phyloP scores from a whole-genome alignment of 2,888 invertebrate genomes.

The Drosophila mayaguana region DNA sequence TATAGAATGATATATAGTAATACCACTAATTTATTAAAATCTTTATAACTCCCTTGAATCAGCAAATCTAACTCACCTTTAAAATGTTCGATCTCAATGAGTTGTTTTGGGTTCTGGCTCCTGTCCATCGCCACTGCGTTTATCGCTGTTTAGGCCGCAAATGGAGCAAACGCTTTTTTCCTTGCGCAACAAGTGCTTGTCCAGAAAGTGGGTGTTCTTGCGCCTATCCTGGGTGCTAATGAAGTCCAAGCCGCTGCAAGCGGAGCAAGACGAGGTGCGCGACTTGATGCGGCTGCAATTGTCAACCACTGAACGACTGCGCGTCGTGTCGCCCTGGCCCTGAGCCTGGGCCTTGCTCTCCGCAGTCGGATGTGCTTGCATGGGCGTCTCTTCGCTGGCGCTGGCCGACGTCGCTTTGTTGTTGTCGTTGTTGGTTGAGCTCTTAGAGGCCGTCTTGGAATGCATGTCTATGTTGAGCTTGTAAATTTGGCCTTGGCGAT shows the following conservation, averaged over 20 bases:
- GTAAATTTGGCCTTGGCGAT: slow-evolving; percentile 19
- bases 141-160: slow-evolving; percentile 30
- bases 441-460: background rate
- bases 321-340: slow-evolving; percentile 31
- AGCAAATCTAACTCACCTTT: background rate
- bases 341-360: background rate
- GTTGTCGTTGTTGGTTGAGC: background rate
- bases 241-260: slow-evolving; percentile 3
- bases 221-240: background rate
- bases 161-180: slow-evolving; percentile 25
- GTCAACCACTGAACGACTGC: slow-evolving; percentile 13
- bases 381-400: background rate
- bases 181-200: background rate
- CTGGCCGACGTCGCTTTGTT: background rate
- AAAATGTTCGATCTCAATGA: background rate
- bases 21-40: too few species aligned
- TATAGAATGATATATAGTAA: too few species aligned
- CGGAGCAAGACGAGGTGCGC: slow-evolving; percentile 10
- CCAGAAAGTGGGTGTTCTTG: slow-evolving; percentile 4
- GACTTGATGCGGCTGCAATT: background rate
- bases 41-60: too few species aligned
- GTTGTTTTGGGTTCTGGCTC: background rate
- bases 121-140: slow-evolving; percentile 3
- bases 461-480: slow-evolving; percentile 13
- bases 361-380: background rate